A percentile compares a stretch with the other conserved stretches of the same genome.
Conservation (phyloP, 30 jellyfish, hydroid and myxozoan genomes). For the Nemopilema nomurai region DNA sequence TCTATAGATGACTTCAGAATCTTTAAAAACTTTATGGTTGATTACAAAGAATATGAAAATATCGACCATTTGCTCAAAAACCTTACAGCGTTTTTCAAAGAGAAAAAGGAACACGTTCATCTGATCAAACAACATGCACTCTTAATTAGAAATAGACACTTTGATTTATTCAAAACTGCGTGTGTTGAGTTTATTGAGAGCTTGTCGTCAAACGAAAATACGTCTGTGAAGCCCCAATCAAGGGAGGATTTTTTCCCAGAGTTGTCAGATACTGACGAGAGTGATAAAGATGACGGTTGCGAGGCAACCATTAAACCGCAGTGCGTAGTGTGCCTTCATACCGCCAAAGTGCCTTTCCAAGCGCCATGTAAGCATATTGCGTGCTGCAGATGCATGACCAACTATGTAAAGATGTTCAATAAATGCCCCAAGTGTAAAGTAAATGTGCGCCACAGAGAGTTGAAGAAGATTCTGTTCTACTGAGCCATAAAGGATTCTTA, state of each 20-base stretch:
- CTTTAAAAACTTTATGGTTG: slow-evolving; percentile 18
- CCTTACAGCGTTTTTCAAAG: slow-evolving; percentile 1
- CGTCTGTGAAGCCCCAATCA: not conserved
- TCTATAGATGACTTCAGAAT: slow-evolving; percentile 30
- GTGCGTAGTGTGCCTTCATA: slow-evolving; percentile 17
- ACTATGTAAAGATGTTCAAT: slow-evolving; percentile 7
- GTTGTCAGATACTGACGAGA: slow-evolving; percentile 27
- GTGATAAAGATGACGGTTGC: not conserved
- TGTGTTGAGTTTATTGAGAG: slow-evolving; percentile 11
- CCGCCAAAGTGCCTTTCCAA: slow-evolving; percentile 19
- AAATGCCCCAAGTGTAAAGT: slow-evolving; percentile 35
- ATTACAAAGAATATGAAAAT: slow-evolving; percentile 36
- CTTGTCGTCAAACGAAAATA: not conserved
- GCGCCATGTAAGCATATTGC: slow-evolving; percentile 57
- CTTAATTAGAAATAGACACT: slow-evolving; percentile 17
- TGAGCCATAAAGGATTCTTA: too few species aligned
- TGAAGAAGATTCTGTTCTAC: slow-evolving; percentile 2
- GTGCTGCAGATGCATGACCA: slow-evolving; percentile 34
- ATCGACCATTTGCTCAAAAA: slow-evolving; percentile 4
- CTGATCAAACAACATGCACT: slow-evolving; percentile 14
- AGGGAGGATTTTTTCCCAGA: slow-evolving; percentile 17
- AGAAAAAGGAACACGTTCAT: slow-evolving; percentile 13
- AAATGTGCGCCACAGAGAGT: slow-evolving; percentile 9
- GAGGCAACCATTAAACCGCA: not conserved
- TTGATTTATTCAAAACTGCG: slow-evolving; percentile 40